These are phyloP conservation scores for Forbesichthys agassizii DNA, from an alignment of 2,113 vertebrate species.

Conservation along the genomic window DNA sequence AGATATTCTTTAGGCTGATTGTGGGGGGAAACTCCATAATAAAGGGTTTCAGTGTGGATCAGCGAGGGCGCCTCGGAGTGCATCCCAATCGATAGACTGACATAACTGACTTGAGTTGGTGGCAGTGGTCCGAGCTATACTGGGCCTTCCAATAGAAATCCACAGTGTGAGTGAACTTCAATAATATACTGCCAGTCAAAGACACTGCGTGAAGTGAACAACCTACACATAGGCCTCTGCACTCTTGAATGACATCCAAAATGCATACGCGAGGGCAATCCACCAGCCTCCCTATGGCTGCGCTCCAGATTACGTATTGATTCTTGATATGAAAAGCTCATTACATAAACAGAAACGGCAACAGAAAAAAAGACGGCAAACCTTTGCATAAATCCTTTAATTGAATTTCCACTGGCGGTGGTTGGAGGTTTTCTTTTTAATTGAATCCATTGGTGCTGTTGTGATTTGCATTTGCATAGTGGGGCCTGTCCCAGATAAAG, in stretches of 20 bases:
- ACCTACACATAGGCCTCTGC: slow-evolving; percentile 32
- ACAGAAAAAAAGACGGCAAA: slow-evolving; percentile 91
- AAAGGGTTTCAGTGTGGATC: slow-evolving; percentile 77
- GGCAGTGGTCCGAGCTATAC: slow-evolving; percentile 14
- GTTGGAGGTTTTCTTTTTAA: slow-evolving; percentile 98
- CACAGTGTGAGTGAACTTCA: slow-evolving; percentile 9
- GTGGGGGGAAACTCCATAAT: slow-evolving; percentile 66
- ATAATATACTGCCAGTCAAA: slow-evolving; percentile 17
- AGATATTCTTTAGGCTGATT: slow-evolving; percentile 68
- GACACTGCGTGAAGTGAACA: slow-evolving; percentile 23
- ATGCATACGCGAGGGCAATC: slow-evolving; percentile 59
- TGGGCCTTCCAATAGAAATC: background rate
- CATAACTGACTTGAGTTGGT: slow-evolving; percentile 28
- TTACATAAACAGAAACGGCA: slow-evolving; percentile 99
- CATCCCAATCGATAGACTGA: slow-evolving; percentile 66
- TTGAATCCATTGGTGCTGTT: slow-evolving; percentile 97
- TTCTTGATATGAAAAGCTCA: slow-evolving; percentile 99
- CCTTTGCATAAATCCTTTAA: slow-evolving; percentile 99
- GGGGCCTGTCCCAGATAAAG: slow-evolving; percentile 97
- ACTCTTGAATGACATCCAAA: slow-evolving; percentile 63
- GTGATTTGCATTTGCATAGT: slow-evolving; percentile 98
- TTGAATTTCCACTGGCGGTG: slow-evolving; percentile 99
- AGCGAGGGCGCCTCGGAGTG: slow-evolving; percentile 69
- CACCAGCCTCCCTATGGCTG: slow-evolving; percentile 67
- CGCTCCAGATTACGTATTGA: slow-evolving; percentile 99